phyloP scores from a whole-genome alignment of 2,797 vertebrate genomes.

The Neopelma chrysocephalum region DNA sequence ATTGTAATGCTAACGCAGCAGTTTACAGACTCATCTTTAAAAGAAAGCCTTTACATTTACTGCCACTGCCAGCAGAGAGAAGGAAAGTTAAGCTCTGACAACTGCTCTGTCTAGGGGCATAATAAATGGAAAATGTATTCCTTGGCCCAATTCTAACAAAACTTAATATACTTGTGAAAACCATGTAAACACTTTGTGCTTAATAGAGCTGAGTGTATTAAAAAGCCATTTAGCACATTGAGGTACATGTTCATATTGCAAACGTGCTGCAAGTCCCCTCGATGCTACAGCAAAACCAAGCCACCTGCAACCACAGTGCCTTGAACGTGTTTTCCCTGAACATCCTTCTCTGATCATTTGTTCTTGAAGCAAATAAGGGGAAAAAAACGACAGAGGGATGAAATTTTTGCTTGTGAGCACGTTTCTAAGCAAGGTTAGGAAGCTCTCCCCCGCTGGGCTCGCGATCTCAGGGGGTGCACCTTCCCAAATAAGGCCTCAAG shows the following conservation, averaged over 20 bases:
- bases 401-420: background rate
- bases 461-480: rapidly evolving
- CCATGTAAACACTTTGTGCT: background rate
- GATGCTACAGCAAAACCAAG: background rate
- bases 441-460: background rate
- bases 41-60: conserved; percentile 46
- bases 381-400: background rate
- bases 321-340: background rate
- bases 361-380: background rate
- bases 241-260: background rate
- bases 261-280: background rate
- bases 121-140: conserved; percentile 47
- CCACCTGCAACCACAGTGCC: background rate
- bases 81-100: conserved; percentile 16
- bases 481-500: rapidly evolving
- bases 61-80: conserved; percentile 2
- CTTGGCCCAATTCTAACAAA: background rate
- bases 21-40: conserved; percentile 56
- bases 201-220: background rate
- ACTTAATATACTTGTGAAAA: background rate
- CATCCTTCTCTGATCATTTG: background rate
- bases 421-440: background rate
- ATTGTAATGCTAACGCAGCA: conserved; percentile 53
- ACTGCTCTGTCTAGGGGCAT: conserved; percentile 7
- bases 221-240: background rate